Base-by-base conservation (phyloP, 2,888 invertebrate genomes). In the Apamea anceps region DNA sequence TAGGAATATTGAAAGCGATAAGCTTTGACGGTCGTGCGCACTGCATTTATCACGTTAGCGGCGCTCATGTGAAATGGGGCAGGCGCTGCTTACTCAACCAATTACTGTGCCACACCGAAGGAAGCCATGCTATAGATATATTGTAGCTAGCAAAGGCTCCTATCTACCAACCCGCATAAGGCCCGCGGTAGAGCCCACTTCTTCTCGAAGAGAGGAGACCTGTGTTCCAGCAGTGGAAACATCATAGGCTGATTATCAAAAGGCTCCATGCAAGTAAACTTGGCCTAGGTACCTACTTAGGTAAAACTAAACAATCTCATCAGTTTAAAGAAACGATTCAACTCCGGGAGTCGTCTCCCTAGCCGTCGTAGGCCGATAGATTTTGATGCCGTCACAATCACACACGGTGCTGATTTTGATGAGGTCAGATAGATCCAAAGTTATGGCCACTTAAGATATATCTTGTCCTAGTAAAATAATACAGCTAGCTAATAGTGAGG, bases 31-130 rank as follows among this genome's bases (percentile, higher is more conserved):
- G 87, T 92, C 93, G 94, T 93, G 94, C 91, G 90, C 90, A 90
- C 90, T 81, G 88, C 89, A 91, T 93, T 92, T 93, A 93, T 91
- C 93, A 93, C 90, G 90, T 93, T 89, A 92, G 87, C 89, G 79
- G 87, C 88, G 83, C 85, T 91, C 92, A 91, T 91, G 93, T 93
- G 93, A 94, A 94, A 93, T 94, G 91, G 94, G 91, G 91, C 93
- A 91, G 87, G 89, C 80, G 76, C 68, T 87, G 80, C 83, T 89
- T 87, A 87, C 87, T 88, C 81, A 89, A 85, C 85, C 60, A 74
- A 85, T 25, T 72, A 10, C 62, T 77, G 72, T 51, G 70, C 51
- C 62, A 77, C 42, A 84, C 45, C 65, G 65, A 21, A 65, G 0
- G 7, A 62, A 70, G 89, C 79, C 4, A 13, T 6, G 75, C 80